Evolutionary conservation across 2,888 invertebrate genomes (phyloP).

Genomic region (Corbicula japonica): DNA sequence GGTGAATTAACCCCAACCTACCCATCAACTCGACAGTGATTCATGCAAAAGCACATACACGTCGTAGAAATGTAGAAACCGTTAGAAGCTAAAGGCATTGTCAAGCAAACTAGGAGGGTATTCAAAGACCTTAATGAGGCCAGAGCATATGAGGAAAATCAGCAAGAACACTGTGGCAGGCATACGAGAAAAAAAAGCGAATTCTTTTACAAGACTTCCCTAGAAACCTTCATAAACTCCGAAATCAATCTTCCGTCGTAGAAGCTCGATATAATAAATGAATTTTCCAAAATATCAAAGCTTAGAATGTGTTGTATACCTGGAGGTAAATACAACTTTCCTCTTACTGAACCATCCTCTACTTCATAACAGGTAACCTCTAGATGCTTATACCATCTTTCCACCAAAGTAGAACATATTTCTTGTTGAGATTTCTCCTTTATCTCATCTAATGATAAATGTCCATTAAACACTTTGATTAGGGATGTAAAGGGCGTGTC

Average conservation of each 20-base stretch:
- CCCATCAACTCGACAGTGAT: too few relatives aligned
- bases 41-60: too few relatives aligned
- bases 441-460: slow-evolving; percentile 50
- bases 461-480: slow-evolving; percentile 63
- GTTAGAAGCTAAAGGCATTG: too few relatives aligned
- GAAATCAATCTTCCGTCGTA: background rate
- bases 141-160: too few relatives aligned
- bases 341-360: slow-evolving; percentile 71
- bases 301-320: slow-evolving; percentile 51
- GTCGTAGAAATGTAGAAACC: too few relatives aligned
- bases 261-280: background rate
- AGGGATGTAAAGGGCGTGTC: slow-evolving; percentile 66
- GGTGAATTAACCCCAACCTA: too few relatives aligned
- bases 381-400: slow-evolving; percentile 70
- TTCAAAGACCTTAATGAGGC: too few relatives aligned
- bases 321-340: slow-evolving; percentile 76
- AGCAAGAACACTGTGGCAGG: too few relatives aligned
- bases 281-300: background rate
- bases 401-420: slow-evolving; percentile 40
- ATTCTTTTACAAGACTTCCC: too few relatives aligned
- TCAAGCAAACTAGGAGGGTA: too few relatives aligned
- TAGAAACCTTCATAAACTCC: too few relatives aligned
- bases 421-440: slow-evolving; percentile 14
- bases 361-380: slow-evolving; percentile 70
- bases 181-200: too few relatives aligned